Evolutionary conservation across 2,797 vertebrate genomes (phyloP).

Genomic region (Enteromius afrohamiltoni): DNA sequence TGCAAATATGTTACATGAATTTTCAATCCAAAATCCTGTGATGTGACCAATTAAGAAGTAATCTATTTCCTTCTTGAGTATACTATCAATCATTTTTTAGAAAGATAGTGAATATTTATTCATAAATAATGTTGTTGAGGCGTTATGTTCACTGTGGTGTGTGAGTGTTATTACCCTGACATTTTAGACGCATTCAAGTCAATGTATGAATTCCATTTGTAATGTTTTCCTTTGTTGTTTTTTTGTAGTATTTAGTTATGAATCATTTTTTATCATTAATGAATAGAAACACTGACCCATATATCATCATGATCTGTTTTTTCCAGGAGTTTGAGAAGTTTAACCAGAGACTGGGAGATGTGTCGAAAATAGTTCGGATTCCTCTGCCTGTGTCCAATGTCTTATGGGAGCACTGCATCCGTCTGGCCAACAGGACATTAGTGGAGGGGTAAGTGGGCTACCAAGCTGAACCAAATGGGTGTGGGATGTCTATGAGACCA

Average conservation of each 20-base stretch:
- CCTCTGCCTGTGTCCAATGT: slow-evolving; percentile 96
- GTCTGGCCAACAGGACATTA: slow-evolving; percentile 94
- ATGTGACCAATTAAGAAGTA: neutral
- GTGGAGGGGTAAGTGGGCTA: slow-evolving; percentile 90
- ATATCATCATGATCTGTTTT: slow-evolving; percentile 35
- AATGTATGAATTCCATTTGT: neutral
- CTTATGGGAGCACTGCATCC: slow-evolving; percentile 99
- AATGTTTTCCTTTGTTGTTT: neutral
- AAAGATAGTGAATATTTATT: neutral
- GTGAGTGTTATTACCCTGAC: neutral
- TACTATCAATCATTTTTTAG: neutral
- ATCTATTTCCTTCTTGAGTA: neutral
- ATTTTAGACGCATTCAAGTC: neutral
- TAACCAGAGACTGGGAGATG: slow-evolving; percentile 86
- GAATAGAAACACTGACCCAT: neutral
- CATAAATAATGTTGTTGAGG: neutral
- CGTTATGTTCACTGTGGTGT: neutral
- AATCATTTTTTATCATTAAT: neutral
- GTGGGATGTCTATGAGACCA: slow-evolving; percentile 18
- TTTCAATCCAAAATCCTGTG: neutral
- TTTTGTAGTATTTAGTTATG: neutral
- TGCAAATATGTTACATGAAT: neutral
- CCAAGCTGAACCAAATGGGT: slow-evolving; percentile 6
- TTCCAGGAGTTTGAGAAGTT: slow-evolving; percentile 95
- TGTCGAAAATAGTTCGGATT: slow-evolving; percentile 93